Percentiles rank a stretch among this genome's conserved stretches.
Evolutionary conservation across 2,797 vertebrate species (phyloP).

Genomic region (Leuciscus waleckii): DNA sequence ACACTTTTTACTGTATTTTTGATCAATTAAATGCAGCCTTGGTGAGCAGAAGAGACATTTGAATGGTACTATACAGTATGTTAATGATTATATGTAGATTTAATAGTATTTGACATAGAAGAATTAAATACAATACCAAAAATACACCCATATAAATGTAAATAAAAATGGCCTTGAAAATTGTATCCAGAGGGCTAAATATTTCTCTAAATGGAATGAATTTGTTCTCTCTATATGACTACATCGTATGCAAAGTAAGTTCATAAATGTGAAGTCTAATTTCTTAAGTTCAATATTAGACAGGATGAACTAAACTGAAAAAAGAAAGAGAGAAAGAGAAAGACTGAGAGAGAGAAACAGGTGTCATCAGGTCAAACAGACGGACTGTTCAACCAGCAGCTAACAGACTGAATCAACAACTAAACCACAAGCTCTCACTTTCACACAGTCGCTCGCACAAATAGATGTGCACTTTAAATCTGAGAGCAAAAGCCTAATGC

Average conservation of each 20-base stretch:
- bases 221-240: slow-evolving; percentile 8
- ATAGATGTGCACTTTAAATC: not conserved
- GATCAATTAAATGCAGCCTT: not conserved
- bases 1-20: not conserved
- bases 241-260: not conserved
- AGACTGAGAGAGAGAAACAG: slow-evolving; percentile 7
- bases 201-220: not conserved
- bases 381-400: slow-evolving; percentile 13
- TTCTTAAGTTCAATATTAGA: slow-evolving; percentile 12
- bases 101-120: not conserved
- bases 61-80: not conserved
- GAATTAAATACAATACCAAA: not conserved
- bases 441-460: slow-evolving; percentile 12
- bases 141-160: not conserved
- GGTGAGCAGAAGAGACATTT: not conserved
- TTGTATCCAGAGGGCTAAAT: not conserved
- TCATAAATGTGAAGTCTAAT: not conserved
- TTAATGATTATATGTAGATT: not conserved
- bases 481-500: slow-evolving; percentile 11
- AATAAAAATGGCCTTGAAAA: not conserved
- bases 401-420: slow-evolving; percentile 29
- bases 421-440: slow-evolving; percentile 35
- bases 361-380: slow-evolving; percentile 7
- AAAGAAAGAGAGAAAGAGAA: slow-evolving; percentile 4
- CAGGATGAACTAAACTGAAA: not conserved